Evolutionary conservation across 2,113 vertebrate species (phyloP).

Genomic region (Nothoprocta pentlandii): DNA sequence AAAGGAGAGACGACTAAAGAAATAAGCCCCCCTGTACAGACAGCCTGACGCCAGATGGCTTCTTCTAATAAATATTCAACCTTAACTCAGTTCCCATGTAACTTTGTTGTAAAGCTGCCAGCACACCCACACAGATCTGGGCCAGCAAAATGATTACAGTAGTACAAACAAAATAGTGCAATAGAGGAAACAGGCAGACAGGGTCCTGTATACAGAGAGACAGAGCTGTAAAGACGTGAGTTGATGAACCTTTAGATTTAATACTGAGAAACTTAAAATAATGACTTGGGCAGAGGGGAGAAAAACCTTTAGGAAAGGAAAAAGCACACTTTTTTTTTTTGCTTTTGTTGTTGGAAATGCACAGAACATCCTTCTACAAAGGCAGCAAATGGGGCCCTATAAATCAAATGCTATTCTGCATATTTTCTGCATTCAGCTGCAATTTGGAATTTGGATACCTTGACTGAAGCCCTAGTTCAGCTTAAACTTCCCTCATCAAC

Average conservation of each 20-base stretch:
- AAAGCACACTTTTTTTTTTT: neutral
- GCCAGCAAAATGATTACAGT: conserved; percentile 98
- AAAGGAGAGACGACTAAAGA: conserved; percentile 91
- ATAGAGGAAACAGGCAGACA: conserved; percentile 94
- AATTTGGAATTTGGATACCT: conserved; percentile 53
- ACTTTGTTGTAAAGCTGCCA: conserved; percentile 98
- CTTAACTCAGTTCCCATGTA: conserved; percentile 99
- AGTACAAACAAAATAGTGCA: conserved; percentile 97
- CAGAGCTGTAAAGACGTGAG: conserved; percentile 85
- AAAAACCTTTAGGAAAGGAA: neutral
- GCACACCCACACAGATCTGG: conserved; percentile 98
- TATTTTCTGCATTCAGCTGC: conserved; percentile 52
- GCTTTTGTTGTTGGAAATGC: conserved; percentile 54
- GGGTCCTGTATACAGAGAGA: conserved; percentile 93
- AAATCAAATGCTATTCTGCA: conserved; percentile 60
- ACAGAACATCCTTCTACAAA: conserved; percentile 48
- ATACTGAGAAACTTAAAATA: conserved; percentile 76
- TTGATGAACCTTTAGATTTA: conserved; percentile 83
- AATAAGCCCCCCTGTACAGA: conserved; percentile 94
- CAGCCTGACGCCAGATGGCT: conserved; percentile 99
- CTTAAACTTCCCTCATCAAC: neutral
- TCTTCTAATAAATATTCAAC: conserved; percentile 99
- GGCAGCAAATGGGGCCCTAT: conserved; percentile 40
- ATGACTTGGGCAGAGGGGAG: conserved; percentile 46
- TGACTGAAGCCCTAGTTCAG: conserved; percentile 4